Base-by-base conservation (phyloP, 2,888 invertebrate genomes). In the Acleris holmiana region DNA sequence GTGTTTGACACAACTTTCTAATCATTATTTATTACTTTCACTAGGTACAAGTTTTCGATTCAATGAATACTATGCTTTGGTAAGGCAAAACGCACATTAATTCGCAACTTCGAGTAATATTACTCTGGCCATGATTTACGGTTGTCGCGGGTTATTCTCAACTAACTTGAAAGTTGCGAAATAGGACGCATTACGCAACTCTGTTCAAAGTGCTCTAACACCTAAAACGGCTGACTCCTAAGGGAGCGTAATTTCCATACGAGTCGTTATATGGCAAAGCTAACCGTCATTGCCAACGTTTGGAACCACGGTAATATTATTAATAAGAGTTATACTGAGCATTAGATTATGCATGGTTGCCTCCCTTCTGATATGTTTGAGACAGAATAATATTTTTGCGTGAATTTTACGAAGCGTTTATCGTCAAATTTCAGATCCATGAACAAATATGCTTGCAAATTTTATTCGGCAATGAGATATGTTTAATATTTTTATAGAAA, bases 81-180 rank as follows among this genome's bases (percentile, higher is more conserved):
- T 54, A 7, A 4, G 21, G 15, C 41, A 21, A 21, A 18, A 54
- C n/a, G 18, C 21, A 54, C 54, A 54, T 54, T 41, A 54, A 41
- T 41, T 23, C 10, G 18, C 8, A 19, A 47, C 17, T 18, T 47
- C 47, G 23, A 23, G 44, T 55, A 44, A 23, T 55, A 55, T 55
- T 21, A 44, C 44, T 55, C 4, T 4, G 19, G 6, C 10, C 47
- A 19, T 55, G 55, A 55, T 55, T 55, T 55, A 55, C 55, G 55
- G 41, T 21, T 55, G 55, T 55, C 44, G 23, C 23, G 55, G 55
- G 55, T 55, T 55, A 55, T 55, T 54, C 54, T n/a, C 29, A 55
- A 55, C 54, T 55, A 53, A 53, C 53, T 55, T 13, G 40, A 53
- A 55, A 55, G 55, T 55, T 55, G n/a, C 23, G 19, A 55, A 55